A percentile compares a stretch with the other conserved stretches of the same genome.
phyloP scores from a whole-genome alignment of 2,888 invertebrate genomes.

The Ichneumon xanthorius region DNA sequence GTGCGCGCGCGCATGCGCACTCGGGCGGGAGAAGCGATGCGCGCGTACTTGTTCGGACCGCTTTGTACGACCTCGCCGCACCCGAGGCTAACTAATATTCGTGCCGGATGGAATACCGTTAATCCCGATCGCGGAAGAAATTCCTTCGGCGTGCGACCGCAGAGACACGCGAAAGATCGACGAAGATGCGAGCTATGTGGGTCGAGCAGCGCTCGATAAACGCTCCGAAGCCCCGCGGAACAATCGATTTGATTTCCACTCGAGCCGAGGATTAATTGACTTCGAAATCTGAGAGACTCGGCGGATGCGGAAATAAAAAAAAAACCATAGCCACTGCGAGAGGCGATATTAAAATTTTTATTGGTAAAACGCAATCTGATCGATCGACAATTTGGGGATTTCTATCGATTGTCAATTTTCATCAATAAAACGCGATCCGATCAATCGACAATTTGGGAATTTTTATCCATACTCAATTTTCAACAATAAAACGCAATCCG shows the following conservation, averaged over 20 bases:
- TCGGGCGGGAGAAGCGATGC: slow-evolving; percentile 1
- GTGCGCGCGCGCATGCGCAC: not conserved
- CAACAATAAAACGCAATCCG: not conserved
- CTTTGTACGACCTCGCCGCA: slow-evolving; percentile 59
- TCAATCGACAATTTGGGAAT: no score
- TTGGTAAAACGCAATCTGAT: no score
- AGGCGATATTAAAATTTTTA: no score
- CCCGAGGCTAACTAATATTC: slow-evolving; percentile 58
- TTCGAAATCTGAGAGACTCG: not conserved
- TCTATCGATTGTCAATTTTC: no score
- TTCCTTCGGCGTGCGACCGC: slow-evolving; percentile 1
- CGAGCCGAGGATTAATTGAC: not conserved
- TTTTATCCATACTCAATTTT: not conserved
- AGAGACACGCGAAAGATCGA: slow-evolving; percentile 21
- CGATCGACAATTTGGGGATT: no score
- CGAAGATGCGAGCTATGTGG: not conserved
- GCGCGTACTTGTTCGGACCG: slow-evolving; percentile 47
- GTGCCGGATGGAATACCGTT: slow-evolving; percentile 67
- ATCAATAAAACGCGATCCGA: no score
- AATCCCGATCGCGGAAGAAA: slow-evolving; percentile 66
- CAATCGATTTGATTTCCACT: slow-evolving; percentile 1
- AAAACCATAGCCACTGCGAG: no score
- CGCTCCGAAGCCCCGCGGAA: not conserved
- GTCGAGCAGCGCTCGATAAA: slow-evolving; percentile 2
- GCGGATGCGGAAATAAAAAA: not conserved